Evolutionary conservation across 2,113 vertebrate species (phyloP).

Genomic region (Apus apus): DNA sequence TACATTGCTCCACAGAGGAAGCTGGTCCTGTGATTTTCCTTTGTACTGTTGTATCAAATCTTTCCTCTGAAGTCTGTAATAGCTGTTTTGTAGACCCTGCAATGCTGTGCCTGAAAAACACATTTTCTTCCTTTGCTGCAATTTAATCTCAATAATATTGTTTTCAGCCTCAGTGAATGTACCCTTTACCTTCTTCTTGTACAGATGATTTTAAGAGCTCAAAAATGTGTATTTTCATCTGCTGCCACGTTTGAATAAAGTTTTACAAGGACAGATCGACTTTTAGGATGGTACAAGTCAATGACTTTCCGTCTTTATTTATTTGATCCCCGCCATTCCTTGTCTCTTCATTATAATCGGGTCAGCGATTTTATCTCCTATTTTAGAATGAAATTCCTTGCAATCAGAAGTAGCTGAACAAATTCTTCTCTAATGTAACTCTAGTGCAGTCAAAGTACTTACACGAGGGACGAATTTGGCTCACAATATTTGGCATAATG

Average conservation of each 20-base stretch:
- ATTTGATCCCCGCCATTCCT: conserved; percentile 14
- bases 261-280: conserved; percentile 56
- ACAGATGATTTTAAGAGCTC: not conserved
- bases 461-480: not conserved
- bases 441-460: not conserved
- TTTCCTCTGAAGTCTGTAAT: not conserved
- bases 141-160: conserved; percentile 34
- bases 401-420: conserved; percentile 11
- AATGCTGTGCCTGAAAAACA: not conserved
- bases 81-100: not conserved
- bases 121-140: not conserved
- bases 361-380: conserved; percentile 16
- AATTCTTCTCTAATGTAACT: conserved; percentile 18
- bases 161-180: conserved; percentile 15
- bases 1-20: not conserved
- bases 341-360: conserved; percentile 31
- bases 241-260: conserved; percentile 16
- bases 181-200: conserved; percentile 14
- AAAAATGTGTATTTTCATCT: conserved; percentile 12
- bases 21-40: not conserved
- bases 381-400: conserved; percentile 39
- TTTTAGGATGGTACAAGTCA: conserved; percentile 38
- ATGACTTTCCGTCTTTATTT: conserved; percentile 55
- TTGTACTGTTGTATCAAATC: not conserved
- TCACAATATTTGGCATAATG: conserved; percentile 8